A percentile compares a stretch with the other conserved stretches of the same genome.
Conservation (phyloP, 1,140 invertebrate species). For the Scaptodrosophila lebanonensis region DNA sequence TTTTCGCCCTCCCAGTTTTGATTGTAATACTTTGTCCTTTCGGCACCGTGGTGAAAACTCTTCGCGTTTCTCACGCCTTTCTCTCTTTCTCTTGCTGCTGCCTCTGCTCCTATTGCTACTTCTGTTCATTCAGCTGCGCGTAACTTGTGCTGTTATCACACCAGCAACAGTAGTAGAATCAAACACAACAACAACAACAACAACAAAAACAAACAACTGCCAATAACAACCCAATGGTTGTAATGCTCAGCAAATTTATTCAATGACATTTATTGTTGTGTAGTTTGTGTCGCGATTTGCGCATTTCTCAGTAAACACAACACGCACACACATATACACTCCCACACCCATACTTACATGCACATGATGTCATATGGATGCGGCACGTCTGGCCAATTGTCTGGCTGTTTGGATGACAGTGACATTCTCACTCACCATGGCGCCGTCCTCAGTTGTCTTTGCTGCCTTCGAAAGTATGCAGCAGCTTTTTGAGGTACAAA, state of each 20-base stretch:
- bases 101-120: constrained; percentile 1
- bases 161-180: constrained; percentile 31
- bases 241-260: constrained; percentile 56
- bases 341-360: neutral
- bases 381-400: no score
- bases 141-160: constrained; percentile 63
- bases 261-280: constrained; percentile 52
- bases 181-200: constrained; percentile 15
- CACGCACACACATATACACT: neutral
- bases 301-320: constrained; percentile 18
- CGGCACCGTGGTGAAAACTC: constrained; percentile 66
- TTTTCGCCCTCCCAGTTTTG: constrained; percentile 26
- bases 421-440: no score
- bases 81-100: constrained; percentile 6
- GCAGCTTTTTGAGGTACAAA: constrained; percentile 23
- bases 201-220: constrained; percentile 20
- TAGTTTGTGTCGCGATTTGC: constrained; percentile 37
- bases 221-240: constrained; percentile 51
- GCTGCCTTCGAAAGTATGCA: constrained; percentile 32
- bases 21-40: constrained; percentile 40
- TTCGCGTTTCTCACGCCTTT: constrained; percentile 36
- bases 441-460: no score
- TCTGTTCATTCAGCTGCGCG: constrained; percentile 26
- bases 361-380: constrained; percentile 41
- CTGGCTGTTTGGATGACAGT: no score